Conservation (phyloP, 2,888 invertebrate species). For the Spisula solida region DNA sequence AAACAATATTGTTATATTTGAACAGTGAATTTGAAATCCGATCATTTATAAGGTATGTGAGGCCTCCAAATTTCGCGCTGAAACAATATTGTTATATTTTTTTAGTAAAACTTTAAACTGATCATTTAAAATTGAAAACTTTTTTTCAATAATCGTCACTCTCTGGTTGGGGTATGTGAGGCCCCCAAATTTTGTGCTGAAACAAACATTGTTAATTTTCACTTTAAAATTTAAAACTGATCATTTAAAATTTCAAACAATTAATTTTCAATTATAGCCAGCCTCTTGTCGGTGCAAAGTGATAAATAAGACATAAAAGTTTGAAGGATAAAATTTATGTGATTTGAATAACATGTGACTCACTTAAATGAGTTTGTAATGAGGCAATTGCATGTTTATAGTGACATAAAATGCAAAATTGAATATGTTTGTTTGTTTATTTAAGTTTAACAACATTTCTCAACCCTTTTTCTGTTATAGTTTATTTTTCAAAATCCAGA, state of each 20-base stretch:
- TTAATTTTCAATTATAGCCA: neutral
- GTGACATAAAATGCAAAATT: too few relatives aligned
- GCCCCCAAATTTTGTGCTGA: conserved; percentile 81
- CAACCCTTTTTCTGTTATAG: too few relatives aligned
- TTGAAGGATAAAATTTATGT: neutral
- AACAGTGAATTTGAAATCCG: neutral
- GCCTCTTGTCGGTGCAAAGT: neutral
- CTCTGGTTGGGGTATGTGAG: conserved; percentile 72
- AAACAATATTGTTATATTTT: neutral
- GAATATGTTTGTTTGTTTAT: too few relatives aligned
- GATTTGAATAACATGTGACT: neutral
- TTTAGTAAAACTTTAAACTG: too few relatives aligned
- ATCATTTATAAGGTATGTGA: too few relatives aligned
- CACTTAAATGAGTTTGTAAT: neutral
- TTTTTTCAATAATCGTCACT: too few relatives aligned
- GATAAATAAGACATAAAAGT: neutral
- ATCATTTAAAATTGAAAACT: too few relatives aligned
- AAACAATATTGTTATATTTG: neutral
- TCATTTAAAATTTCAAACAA: neutral
- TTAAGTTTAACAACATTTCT: too few relatives aligned
- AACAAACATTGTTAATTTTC: neutral
- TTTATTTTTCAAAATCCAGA: too few relatives aligned
- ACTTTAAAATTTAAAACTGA: neutral
- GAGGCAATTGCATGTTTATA: neutral
- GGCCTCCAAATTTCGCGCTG: conserved; percentile 81